phyloP scores from a whole-genome alignment of 1,140 invertebrate genomes.

The Stenopsyche tienmushanensis region DNA sequence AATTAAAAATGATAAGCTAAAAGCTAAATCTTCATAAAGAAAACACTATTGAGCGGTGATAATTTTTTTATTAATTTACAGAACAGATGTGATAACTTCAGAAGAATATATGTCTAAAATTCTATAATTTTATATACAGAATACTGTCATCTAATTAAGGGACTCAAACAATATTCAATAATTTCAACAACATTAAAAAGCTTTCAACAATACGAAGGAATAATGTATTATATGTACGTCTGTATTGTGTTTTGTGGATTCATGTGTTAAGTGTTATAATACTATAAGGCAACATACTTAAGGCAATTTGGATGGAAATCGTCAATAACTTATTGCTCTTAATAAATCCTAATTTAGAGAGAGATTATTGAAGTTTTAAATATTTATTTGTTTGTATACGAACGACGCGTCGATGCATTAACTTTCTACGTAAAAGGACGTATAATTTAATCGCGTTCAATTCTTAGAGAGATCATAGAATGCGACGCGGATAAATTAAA shows the following conservation, averaged over 20 bases:
- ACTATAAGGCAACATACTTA: conserved; percentile 1
- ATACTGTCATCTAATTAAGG: neutral
- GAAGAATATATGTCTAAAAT: neutral
- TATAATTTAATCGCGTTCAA: too few relatives aligned
- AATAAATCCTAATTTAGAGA: neutral
- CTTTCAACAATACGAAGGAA: neutral
- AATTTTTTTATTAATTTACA: neutral
- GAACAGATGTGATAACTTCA: neutral
- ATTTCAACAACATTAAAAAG: neutral
- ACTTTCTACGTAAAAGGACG: too few relatives aligned
- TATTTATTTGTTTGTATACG: too few relatives aligned
- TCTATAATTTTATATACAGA: neutral
- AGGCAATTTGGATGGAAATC: conserved; percentile 4
- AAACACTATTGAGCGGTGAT: neutral
- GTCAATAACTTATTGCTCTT: neutral
- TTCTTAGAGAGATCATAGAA: too few relatives aligned
- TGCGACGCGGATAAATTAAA: too few relatives aligned
- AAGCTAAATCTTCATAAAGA: too few relatives aligned
- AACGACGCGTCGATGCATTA: too few relatives aligned
- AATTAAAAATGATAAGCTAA: too few relatives aligned
- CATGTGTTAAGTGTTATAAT: neutral
- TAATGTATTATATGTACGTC: neutral
- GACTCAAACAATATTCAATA: neutral
- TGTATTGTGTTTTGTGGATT: neutral
- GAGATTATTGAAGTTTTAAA: neutral